Evolutionary conservation across 37 sponge, comb jelly and placozoan genomes (phyloP), one percentile per base, ranked within the genome.

Genomic region (Cliona cf. orientalis): DNA sequence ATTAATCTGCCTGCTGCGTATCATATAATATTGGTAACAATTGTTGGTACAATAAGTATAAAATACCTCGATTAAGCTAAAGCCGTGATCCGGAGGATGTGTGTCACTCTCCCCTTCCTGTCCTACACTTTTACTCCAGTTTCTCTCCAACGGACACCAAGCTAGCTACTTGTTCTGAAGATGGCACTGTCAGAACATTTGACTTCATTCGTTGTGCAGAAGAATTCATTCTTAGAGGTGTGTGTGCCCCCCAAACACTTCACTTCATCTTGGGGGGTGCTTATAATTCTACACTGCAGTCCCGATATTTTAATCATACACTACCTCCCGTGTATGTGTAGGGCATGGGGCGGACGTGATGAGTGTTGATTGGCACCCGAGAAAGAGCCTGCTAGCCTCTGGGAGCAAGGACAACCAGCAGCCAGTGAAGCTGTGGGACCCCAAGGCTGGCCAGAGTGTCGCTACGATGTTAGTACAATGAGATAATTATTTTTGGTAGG

Each of bases 301-400:
- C n/a, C n/a, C n/a, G n/a, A n/a, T n/a, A n/a, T n/a, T n/a, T n/a
- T n/a, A n/a, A n/a, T n/a, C n/a, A n/a, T n/a, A n/a, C n/a, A 11
- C 55, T 49, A 17, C 55, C 55, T 17, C n/a, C 80, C 45, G 22
- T 12, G 23, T 87, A 21, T 40, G 49, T 35, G 4, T 56, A 92
- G 96, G 99, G 29, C 99, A 98, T 77, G 99, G 99, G 29, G 91
- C 96, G 21, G 99, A 98, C 45, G 99, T 98, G 35, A 93, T 91
- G 80, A 91, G 82, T 46, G 72, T 90, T 3, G 94, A 93, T 56
- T 98, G 99, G 99, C 99, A 98, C 61, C 99, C 99, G 2, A 69
- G 84, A 57, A 98, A 93, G 78, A 75, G 79, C 40, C 80, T 98
- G 46, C 69, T 98, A 1, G 99, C 72, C 28, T 95, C 99, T 3